phyloP scores from a whole-genome alignment of 2,888 invertebrate genomes.

The Perizoma affinitatum region DNA sequence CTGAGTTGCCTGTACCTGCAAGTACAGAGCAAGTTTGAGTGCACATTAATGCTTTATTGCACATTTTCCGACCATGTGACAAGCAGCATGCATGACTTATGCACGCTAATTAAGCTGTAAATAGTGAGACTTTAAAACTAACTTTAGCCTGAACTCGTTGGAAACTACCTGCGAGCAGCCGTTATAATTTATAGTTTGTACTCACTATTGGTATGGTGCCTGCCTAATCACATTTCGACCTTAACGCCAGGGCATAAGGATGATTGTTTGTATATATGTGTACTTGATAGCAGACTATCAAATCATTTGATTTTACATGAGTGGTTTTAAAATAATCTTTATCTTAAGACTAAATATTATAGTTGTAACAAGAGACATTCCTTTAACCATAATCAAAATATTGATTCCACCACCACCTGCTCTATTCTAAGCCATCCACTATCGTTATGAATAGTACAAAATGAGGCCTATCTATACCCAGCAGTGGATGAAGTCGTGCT shows the following conservation, averaged over 20 bases:
- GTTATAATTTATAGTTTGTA: constrained; percentile 38
- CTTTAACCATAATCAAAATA: too few relatives aligned
- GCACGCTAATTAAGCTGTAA: constrained; percentile 41
- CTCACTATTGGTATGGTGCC: constrained; percentile 29
- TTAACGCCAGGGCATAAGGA: constrained; percentile 20
- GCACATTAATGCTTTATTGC: constrained; percentile 9
- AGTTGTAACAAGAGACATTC: too few relatives aligned
- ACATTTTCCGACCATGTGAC: constrained; percentile 33
- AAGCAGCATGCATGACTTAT: constrained; percentile 41
- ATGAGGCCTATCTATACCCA: too few relatives aligned
- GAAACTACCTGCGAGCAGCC: constrained; percentile 38
- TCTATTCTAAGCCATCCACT: too few relatives aligned
- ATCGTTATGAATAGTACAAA: too few relatives aligned
- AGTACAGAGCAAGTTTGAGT: constrained; percentile 7
- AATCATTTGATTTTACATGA: neutral
- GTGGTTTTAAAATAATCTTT: neutral
- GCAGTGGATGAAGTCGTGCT: too few relatives aligned
- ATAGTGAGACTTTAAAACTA: constrained; percentile 39
- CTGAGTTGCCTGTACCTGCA: too few relatives aligned
- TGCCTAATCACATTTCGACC: constrained; percentile 19
- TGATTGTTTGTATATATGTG: neutral
- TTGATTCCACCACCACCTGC: too few relatives aligned
- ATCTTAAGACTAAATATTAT: too few relatives aligned
- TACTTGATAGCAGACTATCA: neutral
- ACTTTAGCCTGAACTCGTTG: constrained; percentile 36